phyloP scores from a whole-genome alignment of 2,888 invertebrate genomes.

The Myathropa florea region DNA sequence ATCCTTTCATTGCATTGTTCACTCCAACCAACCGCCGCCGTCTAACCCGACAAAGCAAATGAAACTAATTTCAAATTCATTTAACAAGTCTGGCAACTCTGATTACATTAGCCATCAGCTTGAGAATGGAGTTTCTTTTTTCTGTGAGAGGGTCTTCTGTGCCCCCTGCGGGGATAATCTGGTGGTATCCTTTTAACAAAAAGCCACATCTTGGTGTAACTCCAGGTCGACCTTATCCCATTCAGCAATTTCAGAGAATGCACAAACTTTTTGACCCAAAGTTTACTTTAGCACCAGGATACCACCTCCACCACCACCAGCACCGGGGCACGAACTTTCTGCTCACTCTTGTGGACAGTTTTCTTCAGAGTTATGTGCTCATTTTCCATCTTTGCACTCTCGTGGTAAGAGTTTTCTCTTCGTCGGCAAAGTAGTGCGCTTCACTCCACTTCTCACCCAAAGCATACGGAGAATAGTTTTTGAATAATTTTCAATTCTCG shows the following conservation, averaged over 20 bases:
- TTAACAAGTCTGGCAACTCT: not conserved
- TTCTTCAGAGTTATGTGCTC: not conserved
- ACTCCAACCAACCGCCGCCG: not conserved
- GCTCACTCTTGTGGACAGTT: constrained; percentile 5
- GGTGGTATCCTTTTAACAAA: constrained; percentile 22
- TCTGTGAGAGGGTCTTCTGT: not conserved
- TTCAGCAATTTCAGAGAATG: not conserved
- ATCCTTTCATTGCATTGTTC: not conserved
- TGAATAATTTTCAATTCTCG: constrained; percentile 17
- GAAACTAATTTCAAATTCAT: not conserved
- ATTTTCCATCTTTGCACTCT: not conserved
- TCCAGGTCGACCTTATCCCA: constrained; percentile 38
- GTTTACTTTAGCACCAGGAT: constrained; percentile 13
- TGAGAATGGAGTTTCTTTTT: constrained; percentile 8
- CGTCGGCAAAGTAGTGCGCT: not conserved
- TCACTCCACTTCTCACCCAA: no score
- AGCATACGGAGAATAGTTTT: not conserved
- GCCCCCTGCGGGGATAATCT: not conserved
- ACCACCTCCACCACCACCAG: not conserved
- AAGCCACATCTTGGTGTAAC: constrained; percentile 39
- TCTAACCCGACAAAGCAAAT: not conserved
- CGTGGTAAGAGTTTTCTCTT: not conserved
- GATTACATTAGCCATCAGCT: constrained; percentile 27
- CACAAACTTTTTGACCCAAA: constrained; percentile 40
- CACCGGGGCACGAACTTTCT: constrained; percentile 5